phyloP scores from a whole-genome alignment of 2,888 invertebrate species.

The Electrophaes corylata region DNA sequence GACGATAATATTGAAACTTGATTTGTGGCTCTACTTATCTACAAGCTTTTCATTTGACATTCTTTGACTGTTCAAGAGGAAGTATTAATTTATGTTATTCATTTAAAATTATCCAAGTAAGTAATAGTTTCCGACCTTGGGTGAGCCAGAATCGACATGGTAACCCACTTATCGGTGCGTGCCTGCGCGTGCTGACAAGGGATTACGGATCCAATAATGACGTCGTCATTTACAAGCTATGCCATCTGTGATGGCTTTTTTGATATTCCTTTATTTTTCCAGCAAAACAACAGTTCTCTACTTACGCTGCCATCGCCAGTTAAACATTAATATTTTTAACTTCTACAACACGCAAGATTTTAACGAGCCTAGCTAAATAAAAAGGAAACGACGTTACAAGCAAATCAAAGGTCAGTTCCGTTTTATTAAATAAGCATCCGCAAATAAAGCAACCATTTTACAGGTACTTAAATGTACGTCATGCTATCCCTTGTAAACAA shows the following conservation, averaged over 20 bases:
- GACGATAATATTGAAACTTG: conserved; percentile 70
- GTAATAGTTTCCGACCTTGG: conserved; percentile 64
- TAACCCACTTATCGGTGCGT: conserved; percentile 75
- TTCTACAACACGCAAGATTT: conserved; percentile 8
- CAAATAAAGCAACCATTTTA: conserved; percentile 36
- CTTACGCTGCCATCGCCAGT: conserved; percentile 2
- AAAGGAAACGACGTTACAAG: conserved; percentile 17
- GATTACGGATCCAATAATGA: conserved; percentile 65
- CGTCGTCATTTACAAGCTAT: conserved; percentile 55
- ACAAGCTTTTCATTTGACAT: conserved; percentile 33
- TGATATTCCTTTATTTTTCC: conserved; percentile 23
- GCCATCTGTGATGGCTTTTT: conserved; percentile 55
- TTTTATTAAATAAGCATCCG: conserved; percentile 44
- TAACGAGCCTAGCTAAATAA: conserved; percentile 12
- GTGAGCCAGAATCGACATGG: conserved; percentile 62
- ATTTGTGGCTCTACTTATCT: conserved; percentile 53
- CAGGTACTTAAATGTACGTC: neutral
- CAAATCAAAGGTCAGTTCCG: conserved; percentile 34
- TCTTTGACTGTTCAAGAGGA: conserved; percentile 9
- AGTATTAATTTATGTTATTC: conserved; percentile 16
- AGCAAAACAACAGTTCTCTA: conserved; percentile 5
- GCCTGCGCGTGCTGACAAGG: conserved; percentile 65
- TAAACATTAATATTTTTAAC: conserved; percentile 1
- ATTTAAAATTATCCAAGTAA: conserved; percentile 40
- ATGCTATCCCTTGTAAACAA: neutral